Base-by-base conservation (phyloP, 2,888 invertebrate genomes). In the Plemyria rubiginata region DNA sequence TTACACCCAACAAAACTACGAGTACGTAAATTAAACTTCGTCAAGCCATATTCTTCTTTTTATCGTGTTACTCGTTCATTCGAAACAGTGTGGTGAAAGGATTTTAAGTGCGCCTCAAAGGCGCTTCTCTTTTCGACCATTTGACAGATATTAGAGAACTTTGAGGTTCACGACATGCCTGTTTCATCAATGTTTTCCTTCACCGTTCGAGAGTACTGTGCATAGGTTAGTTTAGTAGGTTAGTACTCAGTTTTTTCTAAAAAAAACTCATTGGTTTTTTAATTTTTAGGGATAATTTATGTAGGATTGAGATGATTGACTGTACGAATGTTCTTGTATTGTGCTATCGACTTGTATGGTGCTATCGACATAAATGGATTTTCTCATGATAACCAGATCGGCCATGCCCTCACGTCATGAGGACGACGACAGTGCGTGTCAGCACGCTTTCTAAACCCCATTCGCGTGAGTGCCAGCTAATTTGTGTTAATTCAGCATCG, bases 361-460 rank as follows among this genome's bases (percentile, higher is more conserved):
- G n/a, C 12, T 12, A 32, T 46, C n/a, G 45, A 43, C 13, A 36
- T 11, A 32, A 49, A 49, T 54, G 36, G 61, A 52, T 49, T 54
- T 28, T 9, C 48, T 28, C 45, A 41, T 55, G 60, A 61, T 54
- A 64, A 48, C 49, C 61, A 48, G 45, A 57, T 45, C 52, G 41
- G 51, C 36, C 22, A 48, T 48, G 60, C 40, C 61, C 49, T 54
- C 70, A 59, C 64, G 68, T 68, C 65, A 71, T 52, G 63, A 50
- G 54, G 62, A 61, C 63, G 62, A 58, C 65, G 70, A 70, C 62
- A 62, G 73, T 74, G 61, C 70, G 71, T 70, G 71, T 66, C 68
- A 68, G 72, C 76, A 79, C 85, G 87, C 86, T 87, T 84, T 87
- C 86, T 84, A 85, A 78, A 78, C 71, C 71, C 64, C 70, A 60